Percentiles rank a stretch among this genome's conserved stretches.
phyloP scores from a whole-genome alignment of 1,140 invertebrate species.

The Drosophila quadrilineata region DNA sequence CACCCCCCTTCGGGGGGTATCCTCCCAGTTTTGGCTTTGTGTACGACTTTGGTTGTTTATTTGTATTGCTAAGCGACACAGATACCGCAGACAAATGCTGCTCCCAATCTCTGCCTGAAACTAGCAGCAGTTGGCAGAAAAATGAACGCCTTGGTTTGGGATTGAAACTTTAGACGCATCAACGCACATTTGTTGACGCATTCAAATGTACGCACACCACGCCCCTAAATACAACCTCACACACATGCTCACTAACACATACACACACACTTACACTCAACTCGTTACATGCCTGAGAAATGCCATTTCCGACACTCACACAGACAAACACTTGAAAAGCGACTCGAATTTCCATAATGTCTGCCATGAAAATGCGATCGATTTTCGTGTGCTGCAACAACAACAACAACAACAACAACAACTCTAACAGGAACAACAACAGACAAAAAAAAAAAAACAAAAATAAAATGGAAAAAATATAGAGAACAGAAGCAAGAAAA shows the following conservation, averaged over 20 bases:
- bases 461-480: neutral
- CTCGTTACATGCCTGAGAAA: conserved; percentile 74
- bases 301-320: conserved; percentile 63
- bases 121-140: conserved; percentile 15
- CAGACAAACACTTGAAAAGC: conserved; percentile 63
- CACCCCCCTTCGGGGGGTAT: too few relatives aligned
- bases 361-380: conserved; percentile 78
- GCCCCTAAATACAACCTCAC: conserved; percentile 28
- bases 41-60: conserved; percentile 4
- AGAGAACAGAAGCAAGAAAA: conserved; percentile 28
- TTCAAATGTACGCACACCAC: too few relatives aligned
- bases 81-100: conserved; percentile 12
- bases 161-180: conserved; percentile 50
- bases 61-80: conserved; percentile 25
- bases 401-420: too few relatives aligned
- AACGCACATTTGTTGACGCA: conserved; percentile 74
- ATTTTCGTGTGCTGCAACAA: conserved; percentile 55
- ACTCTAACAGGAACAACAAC: too few relatives aligned
- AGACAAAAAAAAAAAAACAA: too few relatives aligned
- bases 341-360: conserved; percentile 79
- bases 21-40: too few relatives aligned
- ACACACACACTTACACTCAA: conserved; percentile 33
- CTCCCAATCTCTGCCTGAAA: conserved; percentile 12
- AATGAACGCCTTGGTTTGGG: conserved; percentile 28
- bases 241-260: conserved; percentile 25